Percentiles rank a stretch among this genome's conserved stretches.
These are phyloP conservation scores for Lochmaea capreae DNA, from an alignment of 2,888 invertebrate genomes.

Conservation along the genomic window DNA sequence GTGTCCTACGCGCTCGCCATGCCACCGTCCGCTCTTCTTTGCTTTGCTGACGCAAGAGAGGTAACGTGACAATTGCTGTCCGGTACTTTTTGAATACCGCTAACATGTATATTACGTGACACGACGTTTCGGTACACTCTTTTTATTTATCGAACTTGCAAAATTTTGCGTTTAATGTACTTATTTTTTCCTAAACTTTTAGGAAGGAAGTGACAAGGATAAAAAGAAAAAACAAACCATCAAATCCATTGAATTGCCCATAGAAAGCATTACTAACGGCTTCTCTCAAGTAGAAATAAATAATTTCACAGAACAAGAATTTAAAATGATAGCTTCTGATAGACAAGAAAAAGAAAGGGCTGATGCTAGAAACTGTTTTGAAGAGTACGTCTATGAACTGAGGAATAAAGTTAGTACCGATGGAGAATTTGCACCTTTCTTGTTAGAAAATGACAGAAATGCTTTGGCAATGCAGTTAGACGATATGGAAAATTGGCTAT, in stretches of 20 bases:
- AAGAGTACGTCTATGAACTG: conserved; percentile 98
- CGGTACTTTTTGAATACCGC: no score
- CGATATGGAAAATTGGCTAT: conserved; percentile 95
- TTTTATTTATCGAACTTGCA: no score
- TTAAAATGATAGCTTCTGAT: conserved; percentile 75
- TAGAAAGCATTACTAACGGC: conserved; percentile 81
- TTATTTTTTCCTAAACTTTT: conserved; percentile 32
- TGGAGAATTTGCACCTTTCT: conserved; percentile 78
- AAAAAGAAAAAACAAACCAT: conserved; percentile 81
- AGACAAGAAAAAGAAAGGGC: conserved; percentile 93
- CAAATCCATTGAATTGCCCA: conserved; percentile 86
- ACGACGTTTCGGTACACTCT: no score
- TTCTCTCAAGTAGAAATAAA: conserved; percentile 79
- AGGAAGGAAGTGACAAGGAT: conserved; percentile 74
- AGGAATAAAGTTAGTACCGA: conserved; percentile 80
- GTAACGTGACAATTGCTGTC: no score
- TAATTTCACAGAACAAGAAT: conserved; percentile 76
- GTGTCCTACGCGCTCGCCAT: no score
- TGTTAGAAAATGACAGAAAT: conserved; percentile 77
- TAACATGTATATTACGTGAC: no score
- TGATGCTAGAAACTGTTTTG: conserved; percentile 96
- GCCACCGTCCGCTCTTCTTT: no score
- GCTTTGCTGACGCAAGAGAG: no score
- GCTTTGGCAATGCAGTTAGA: conserved; percentile 77
- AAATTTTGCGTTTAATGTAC: no score